These are phyloP conservation scores for Daphoenositta chrysoptera DNA, from an alignment of 2,113 vertebrate species.

Conservation along the genomic window DNA sequence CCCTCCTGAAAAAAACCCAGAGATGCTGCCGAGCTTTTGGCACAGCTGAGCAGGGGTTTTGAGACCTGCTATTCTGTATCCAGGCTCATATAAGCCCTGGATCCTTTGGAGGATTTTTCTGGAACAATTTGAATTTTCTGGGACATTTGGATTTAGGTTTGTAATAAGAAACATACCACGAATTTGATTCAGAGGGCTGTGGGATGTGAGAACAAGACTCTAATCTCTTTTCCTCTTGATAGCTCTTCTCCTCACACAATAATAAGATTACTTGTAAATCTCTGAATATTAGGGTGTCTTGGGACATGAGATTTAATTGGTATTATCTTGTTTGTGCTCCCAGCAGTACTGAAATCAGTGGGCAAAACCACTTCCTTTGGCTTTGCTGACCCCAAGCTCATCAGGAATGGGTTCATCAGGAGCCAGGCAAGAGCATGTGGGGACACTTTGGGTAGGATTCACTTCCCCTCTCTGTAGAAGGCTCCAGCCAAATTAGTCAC, in stretches of 20 bases:
- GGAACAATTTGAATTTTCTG: neutral
- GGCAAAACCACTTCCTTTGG: constrained; percentile 35
- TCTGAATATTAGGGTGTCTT: neutral
- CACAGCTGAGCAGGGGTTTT: neutral
- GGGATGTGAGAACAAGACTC: neutral
- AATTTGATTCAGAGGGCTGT: neutral
- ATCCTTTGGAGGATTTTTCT: neutral
- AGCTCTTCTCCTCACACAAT: neutral
- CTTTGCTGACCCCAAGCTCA: neutral
- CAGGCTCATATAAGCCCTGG: neutral
- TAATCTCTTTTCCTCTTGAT: neutral
- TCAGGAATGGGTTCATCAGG: constrained; percentile 2
- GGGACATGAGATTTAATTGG: constrained; percentile 1
- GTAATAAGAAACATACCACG: neutral
- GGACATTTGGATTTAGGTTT: neutral
- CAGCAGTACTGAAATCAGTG: neutral
- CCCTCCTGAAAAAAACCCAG: neutral
- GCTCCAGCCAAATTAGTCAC: neutral
- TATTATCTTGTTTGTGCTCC: neutral
- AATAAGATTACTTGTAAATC: constrained; percentile 3
- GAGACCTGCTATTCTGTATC: neutral
- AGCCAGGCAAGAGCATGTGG: neutral
- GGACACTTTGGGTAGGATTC: neutral
- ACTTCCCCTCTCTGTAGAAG: neutral
- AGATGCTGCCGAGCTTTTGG: neutral